A percentile compares a stretch with the other conserved stretches of the same genome.
phyloP scores from a whole-genome alignment of 2,113 vertebrate species.

The Cyanocitta stelleri region DNA sequence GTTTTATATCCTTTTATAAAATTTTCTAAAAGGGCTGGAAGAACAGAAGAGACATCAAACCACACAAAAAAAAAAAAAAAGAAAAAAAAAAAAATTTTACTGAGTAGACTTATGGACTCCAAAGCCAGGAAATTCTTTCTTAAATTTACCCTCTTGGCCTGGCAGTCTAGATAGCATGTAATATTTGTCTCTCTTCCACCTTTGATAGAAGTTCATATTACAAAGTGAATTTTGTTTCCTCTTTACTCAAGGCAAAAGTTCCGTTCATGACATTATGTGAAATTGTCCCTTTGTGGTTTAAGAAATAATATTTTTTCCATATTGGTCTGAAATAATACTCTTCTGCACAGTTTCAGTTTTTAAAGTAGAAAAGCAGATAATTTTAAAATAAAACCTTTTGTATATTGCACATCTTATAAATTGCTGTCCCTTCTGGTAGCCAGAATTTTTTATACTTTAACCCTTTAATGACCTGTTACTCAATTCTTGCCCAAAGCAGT shows the following conservation, averaged over 20 bases:
- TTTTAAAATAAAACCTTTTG: background rate
- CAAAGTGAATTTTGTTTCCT: slow-evolving; percentile 25
- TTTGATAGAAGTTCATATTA: slow-evolving; percentile 23
- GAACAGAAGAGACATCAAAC: background rate
- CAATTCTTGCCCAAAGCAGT: background rate
- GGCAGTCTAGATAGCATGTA: background rate
- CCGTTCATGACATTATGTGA: background rate
- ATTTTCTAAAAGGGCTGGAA: background rate
- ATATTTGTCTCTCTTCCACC: slow-evolving; percentile 17
- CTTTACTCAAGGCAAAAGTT: background rate
- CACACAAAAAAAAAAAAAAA: background rate
- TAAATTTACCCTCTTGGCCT: background rate
- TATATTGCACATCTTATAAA: background rate
- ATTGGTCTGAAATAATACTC: slow-evolving; percentile 4
- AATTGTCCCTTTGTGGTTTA: slow-evolving; percentile 44
- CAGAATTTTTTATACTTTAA: background rate
- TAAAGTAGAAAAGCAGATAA: slow-evolving; percentile 8
- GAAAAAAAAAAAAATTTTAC: background rate
- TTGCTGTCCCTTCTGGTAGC: background rate
- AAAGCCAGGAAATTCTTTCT: slow-evolving; percentile 37
- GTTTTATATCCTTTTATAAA: background rate
- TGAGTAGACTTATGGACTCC: background rate
- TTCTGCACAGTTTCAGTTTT: background rate
- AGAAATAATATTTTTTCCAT: slow-evolving; percentile 36
- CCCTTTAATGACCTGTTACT: background rate